Evolutionary conservation across 2,888 invertebrate genomes (phyloP), one percentile per base, ranked within the genome.

Genomic region (Cremastobaeus sp.): DNA sequence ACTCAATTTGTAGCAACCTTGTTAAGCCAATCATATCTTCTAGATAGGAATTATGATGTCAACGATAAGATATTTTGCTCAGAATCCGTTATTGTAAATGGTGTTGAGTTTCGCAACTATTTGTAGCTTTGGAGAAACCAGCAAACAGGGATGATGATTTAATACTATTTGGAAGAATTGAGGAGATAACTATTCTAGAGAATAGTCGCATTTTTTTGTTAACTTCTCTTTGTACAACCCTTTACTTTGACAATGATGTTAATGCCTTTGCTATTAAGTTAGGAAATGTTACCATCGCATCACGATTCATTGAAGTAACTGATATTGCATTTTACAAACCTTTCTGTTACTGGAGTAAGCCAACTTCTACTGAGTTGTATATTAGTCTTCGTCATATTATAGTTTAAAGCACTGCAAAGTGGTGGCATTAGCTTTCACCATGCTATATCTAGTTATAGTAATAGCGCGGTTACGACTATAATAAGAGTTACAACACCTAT

Each of bases 161-260:
- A 12, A 20, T 60, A n/a, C 17, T 64, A 14, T 77, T 76, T 20
- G 71, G 70, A 4, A 12, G 48, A 28, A 69, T 76, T 20, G 4
- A 43, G 39, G 66, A 76, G 62, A 69, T 76, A 14, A 28, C 74
- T 15, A 11, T 74, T 30, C 41, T 72, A 21, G 11, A 35, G 41
- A 48, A n/a, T n/a, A n/a, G n/a, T n/a, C n/a, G 59, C 37, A 62
- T 70, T 5, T 47, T 45, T 35, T 45, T 75, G 11, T 35, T 47
- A 35, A 54, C 35, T 34, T 48, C 65, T 17, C 18, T 60, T 54
- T 77, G 57, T 45, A 11, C 14, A 52, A 52, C 68, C 17, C 15
- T 50, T 14, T 43, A 6, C 30, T 76, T 77, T 43, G 71, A 75
- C n/a, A n/a, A n/a, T n/a, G n/a, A n/a, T n/a, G n/a, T n/a, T n/a